Conservation (phyloP, 1,140 invertebrate genomes). For the Nomia melanderi region DNA sequence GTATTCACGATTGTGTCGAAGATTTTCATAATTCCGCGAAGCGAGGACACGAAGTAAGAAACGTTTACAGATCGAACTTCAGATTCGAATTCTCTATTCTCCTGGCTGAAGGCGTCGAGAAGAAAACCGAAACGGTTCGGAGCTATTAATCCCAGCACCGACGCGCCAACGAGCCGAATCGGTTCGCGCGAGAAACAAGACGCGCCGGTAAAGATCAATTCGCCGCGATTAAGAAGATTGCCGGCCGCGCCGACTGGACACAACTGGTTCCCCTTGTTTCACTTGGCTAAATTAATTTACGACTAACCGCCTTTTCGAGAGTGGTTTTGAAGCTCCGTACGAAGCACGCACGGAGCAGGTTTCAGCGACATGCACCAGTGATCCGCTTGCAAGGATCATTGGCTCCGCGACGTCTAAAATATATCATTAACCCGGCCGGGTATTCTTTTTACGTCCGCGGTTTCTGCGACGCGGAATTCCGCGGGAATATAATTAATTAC, state of each 20-base stretch:
- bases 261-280: slow-evolving; percentile 36
- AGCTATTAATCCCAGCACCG: too few relatives aligned
- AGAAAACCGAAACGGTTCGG: too few relatives aligned
- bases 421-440: slow-evolving; percentile 27
- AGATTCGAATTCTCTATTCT: too few relatives aligned
- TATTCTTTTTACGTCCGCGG: background rate
- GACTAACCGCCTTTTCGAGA: background rate
- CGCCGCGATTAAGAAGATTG: slow-evolving; percentile 48
- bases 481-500: slow-evolving; percentile 29
- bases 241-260: slow-evolving; percentile 16
- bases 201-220: slow-evolving; percentile 37
- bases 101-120: too few relatives aligned
- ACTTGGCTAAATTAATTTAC: slow-evolving; percentile 50
- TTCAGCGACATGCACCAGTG: slow-evolving; percentile 63
- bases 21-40: background rate
- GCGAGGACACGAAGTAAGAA: too few relatives aligned
- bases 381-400: slow-evolving; percentile 65
- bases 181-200: slow-evolving; percentile 28
- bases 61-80: too few relatives aligned
- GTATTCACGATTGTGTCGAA: background rate
- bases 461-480: slow-evolving; percentile 16
- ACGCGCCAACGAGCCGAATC: slow-evolving; percentile 51
- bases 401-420: slow-evolving; percentile 52
- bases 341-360: slow-evolving; percentile 43
- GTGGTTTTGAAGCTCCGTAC: slow-evolving; percentile 41